phyloP scores from a whole-genome alignment of 2,888 invertebrate species.

The Oligia strigilis region DNA sequence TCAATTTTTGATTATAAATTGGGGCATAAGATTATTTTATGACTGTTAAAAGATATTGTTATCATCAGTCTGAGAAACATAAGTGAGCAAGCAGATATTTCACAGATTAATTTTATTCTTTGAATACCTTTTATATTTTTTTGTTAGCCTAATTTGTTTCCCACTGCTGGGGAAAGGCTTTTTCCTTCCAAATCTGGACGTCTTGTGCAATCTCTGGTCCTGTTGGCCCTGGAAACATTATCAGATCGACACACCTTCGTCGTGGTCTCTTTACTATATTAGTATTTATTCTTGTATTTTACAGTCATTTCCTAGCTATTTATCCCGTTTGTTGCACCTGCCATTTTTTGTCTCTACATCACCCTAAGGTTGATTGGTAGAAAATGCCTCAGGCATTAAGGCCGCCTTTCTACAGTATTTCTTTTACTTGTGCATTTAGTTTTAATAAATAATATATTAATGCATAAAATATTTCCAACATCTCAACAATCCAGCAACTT shows the following conservation, averaged over 20 bases:
- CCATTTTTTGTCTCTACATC: too few species aligned
- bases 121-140: neutral
- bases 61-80: neutral
- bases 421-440: too few species aligned
- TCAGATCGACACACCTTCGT: neutral
- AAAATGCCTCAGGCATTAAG: too few species aligned
- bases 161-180: neutral
- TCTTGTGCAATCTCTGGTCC: neutral
- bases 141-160: neutral
- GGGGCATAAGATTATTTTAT: conserved; percentile 11
- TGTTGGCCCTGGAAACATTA: neutral
- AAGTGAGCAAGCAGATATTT: neutral
- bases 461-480: neutral
- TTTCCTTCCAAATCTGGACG: neutral
- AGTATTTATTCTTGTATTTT: too few species aligned
- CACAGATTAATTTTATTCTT: neutral
- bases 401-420: too few species aligned
- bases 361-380: too few species aligned
- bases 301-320: too few species aligned
- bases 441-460: too few species aligned
- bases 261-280: neutral
- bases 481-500: neutral
- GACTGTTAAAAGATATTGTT: neutral
- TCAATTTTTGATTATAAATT: conserved; percentile 10
- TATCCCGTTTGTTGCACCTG: too few species aligned